Percentiles rank a stretch among this genome's conserved stretches.
These are phyloP conservation scores for Desmodus rotundus DNA, from an alignment of 2,113 vertebrate genomes.

Conservation along the genomic window DNA sequence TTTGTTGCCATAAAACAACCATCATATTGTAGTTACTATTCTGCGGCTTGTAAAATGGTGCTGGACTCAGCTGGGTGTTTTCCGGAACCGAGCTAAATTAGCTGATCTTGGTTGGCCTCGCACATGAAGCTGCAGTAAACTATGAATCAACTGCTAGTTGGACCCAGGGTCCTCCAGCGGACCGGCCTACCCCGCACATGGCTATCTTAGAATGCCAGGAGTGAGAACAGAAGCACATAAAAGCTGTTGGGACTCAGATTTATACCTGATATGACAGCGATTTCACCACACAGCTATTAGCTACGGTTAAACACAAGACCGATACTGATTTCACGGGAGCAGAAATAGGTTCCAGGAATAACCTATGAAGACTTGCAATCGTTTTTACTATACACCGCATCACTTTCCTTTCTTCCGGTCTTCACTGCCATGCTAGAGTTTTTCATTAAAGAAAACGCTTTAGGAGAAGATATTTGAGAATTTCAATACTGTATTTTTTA, in stretches of 20 bases:
- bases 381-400: not conserved
- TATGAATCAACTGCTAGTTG: not conserved
- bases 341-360: not conserved
- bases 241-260: not conserved
- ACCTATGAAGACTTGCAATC: not conserved
- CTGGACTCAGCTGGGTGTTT: not conserved
- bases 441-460: not conserved
- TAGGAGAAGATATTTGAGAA: not conserved
- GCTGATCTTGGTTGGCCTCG: not conserved
- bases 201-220: not conserved
- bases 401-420: not conserved
- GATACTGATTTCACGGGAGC: not conserved
- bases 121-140: not conserved
- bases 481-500: not conserved
- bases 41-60: not conserved
- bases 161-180: not conserved
- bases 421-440: not conserved
- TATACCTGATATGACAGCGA: not conserved
- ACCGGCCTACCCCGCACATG: not conserved
- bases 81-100: not conserved
- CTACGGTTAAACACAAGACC: not conserved
- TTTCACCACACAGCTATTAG: not conserved
- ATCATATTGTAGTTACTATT: not conserved
- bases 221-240: not conserved
- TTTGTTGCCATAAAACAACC: not conserved